These are phyloP conservation scores for Oryctes rhinoceros DNA, from an alignment of 1,140 invertebrate species.

Conservation along the genomic window DNA sequence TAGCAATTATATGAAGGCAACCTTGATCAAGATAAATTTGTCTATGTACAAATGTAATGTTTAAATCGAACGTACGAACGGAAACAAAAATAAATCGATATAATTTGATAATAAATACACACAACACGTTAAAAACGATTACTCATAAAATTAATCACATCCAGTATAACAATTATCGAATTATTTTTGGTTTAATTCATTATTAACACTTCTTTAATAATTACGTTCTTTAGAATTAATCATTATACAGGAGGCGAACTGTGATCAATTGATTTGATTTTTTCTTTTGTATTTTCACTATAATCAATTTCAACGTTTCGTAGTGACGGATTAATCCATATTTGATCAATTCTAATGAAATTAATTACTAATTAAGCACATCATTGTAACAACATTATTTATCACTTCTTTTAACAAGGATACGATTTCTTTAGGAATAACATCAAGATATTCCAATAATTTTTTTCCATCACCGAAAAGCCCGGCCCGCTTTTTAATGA, in stretches of 20 bases:
- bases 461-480: not conserved
- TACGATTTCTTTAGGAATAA: slow-evolving; percentile 1
- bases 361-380: slow-evolving; percentile 12
- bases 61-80: not conserved
- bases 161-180: slow-evolving; percentile 36
- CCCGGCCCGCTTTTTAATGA: slow-evolving; percentile 21
- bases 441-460: not conserved
- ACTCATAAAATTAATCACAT: slow-evolving; percentile 8
- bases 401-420: slow-evolving; percentile 35
- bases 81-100: slow-evolving; percentile 15
- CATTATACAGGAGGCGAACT: not conserved
- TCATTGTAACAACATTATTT: slow-evolving; percentile 32
- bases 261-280: not conserved
- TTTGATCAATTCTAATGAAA: slow-evolving; percentile 6
- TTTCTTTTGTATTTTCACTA: too few relatives aligned
- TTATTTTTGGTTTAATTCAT: slow-evolving; percentile 6
- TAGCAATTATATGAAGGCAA: slow-evolving; percentile 25
- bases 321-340: too few relatives aligned
- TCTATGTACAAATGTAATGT: slow-evolving; percentile 21
- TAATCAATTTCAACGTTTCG: too few relatives aligned
- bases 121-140: not conserved
- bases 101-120: slow-evolving; percentile 19
- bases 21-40: slow-evolving; percentile 20
- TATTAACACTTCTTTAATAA: slow-evolving; percentile 27
- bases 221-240: slow-evolving; percentile 6